These are phyloP conservation scores for Festucalex cinctus DNA, from an alignment of 2,113 vertebrate species.

Conservation along the genomic window DNA sequence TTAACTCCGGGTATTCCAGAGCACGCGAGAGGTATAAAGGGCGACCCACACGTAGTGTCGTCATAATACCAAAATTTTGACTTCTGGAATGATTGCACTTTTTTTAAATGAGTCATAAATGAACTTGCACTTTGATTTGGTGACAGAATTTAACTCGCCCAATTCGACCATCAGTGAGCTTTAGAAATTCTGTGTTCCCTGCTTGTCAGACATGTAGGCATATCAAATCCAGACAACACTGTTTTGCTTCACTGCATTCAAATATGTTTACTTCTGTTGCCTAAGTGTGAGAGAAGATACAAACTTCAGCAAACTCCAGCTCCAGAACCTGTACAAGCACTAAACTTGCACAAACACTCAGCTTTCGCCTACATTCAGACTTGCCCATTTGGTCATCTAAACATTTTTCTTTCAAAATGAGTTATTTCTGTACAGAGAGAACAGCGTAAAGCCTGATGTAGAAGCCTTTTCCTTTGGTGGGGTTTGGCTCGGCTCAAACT, in stretches of 20 bases:
- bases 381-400: slow-evolving; percentile 48
- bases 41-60: no score
- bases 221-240: no score
- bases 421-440: slow-evolving; percentile 58
- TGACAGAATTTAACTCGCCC: no score
- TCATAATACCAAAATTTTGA: no score
- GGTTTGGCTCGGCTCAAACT: slow-evolving; percentile 57
- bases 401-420: slow-evolving; percentile 36
- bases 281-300: background rate
- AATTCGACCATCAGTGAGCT: no score
- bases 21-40: background rate
- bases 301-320: slow-evolving; percentile 49
- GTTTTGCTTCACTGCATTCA: background rate
- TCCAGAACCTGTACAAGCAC: slow-evolving; percentile 28
- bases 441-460: slow-evolving; percentile 27
- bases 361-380: slow-evolving; percentile 36
- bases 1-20: background rate
- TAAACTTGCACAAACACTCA: slow-evolving; percentile 49
- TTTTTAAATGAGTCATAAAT: no score
- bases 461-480: slow-evolving; percentile 32
- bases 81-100: no score
- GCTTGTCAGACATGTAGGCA: no score
- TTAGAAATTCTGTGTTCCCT: no score
- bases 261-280: background rate
- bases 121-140: no score